A percentile compares a stretch with the other conserved stretches of the same genome.
Evolutionary conservation across 2,797 vertebrate genomes (phyloP).

Genomic region (Takifugu rubripes): DNA sequence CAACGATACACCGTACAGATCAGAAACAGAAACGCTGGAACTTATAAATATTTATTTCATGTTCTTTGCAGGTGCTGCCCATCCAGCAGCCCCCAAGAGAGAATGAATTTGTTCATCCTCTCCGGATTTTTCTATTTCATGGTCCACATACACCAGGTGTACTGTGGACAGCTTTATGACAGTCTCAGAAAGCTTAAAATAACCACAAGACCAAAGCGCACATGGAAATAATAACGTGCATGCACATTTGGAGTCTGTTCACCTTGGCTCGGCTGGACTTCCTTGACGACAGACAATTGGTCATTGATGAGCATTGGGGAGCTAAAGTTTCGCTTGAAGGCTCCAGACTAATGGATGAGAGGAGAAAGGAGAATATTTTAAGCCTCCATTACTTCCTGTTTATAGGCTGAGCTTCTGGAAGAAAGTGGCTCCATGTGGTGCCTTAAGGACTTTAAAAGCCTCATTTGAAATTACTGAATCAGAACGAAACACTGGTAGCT

Average conservation of each 20-base stretch:
- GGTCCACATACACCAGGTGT: slow-evolving; percentile 46
- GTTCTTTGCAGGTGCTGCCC: slow-evolving; percentile 56
- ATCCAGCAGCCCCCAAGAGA: slow-evolving; percentile 51
- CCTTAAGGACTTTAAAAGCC: slow-evolving; percentile 15
- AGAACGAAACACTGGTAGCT: slow-evolving; percentile 8
- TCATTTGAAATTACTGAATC: slow-evolving; percentile 23
- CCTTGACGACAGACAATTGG: slow-evolving; percentile 75
- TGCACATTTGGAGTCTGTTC: slow-evolving; percentile 31
- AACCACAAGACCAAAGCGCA: slow-evolving; percentile 26
- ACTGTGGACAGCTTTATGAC: slow-evolving; percentile 46
- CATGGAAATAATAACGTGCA: slow-evolving; percentile 22
- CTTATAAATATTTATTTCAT: slow-evolving; percentile 56
- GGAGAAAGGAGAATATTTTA: slow-evolving; percentile 26
- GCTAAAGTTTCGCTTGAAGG: slow-evolving; percentile 91
- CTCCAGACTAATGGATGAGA: slow-evolving; percentile 75
- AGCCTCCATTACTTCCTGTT: slow-evolving; percentile 27
- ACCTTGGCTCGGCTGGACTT: slow-evolving; percentile 81
- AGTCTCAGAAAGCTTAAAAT: slow-evolving; percentile 43
- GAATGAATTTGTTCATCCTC: slow-evolving; percentile 59
- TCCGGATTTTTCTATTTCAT: slow-evolving; percentile 54
- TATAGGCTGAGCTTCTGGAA: slow-evolving; percentile 3
- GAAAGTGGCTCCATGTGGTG: slow-evolving; percentile 5
- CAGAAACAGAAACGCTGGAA: slow-evolving; percentile 41
- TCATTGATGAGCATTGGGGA: slow-evolving; percentile 85
- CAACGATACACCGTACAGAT: slow-evolving; percentile 17